phyloP scores from a whole-genome alignment of 2,888 invertebrate genomes.

The Gandaritis pyraliata region DNA sequence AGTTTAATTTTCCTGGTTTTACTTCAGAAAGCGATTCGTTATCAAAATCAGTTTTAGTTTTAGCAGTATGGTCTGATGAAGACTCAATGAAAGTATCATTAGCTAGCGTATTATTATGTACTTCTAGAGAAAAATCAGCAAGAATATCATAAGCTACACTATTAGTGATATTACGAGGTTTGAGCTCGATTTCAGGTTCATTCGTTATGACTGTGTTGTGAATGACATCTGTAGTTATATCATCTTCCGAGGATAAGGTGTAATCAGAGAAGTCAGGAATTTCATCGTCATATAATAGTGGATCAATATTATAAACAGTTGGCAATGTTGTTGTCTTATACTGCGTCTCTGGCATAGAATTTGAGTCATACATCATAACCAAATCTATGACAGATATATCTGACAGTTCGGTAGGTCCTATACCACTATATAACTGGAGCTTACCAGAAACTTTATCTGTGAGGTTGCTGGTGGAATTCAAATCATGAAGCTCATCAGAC shows the following conservation, averaged over 20 bases:
- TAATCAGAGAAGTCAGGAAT: conserved; percentile 20
- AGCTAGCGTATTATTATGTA: not conserved
- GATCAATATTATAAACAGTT: not conserved
- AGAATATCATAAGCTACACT: not conserved
- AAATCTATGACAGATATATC: conserved; percentile 4
- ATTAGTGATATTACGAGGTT: not conserved
- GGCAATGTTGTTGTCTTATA: not conserved
- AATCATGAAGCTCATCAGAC: conserved; percentile 1
- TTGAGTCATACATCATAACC: conserved; percentile 1
- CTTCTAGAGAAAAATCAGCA: not conserved
- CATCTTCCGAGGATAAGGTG: not conserved
- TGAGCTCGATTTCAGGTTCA: not conserved
- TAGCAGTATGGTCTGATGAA: not conserved
- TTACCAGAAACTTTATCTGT: conserved; percentile 4
- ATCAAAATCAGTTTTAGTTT: not conserved
- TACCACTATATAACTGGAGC: not conserved
- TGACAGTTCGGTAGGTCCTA: not conserved
- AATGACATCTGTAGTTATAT: conserved; percentile 6
- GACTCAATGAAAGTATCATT: not conserved
- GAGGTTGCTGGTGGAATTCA: conserved; percentile 7
- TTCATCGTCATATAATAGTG: not conserved
- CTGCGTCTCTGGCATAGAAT: not conserved
- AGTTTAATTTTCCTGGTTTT: too few relatives aligned
- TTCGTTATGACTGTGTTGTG: not conserved
- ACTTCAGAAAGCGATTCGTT: too few relatives aligned